These are phyloP conservation scores for Ophion costatus DNA, from an alignment of 2,888 invertebrate species.

Conservation along the genomic window DNA sequence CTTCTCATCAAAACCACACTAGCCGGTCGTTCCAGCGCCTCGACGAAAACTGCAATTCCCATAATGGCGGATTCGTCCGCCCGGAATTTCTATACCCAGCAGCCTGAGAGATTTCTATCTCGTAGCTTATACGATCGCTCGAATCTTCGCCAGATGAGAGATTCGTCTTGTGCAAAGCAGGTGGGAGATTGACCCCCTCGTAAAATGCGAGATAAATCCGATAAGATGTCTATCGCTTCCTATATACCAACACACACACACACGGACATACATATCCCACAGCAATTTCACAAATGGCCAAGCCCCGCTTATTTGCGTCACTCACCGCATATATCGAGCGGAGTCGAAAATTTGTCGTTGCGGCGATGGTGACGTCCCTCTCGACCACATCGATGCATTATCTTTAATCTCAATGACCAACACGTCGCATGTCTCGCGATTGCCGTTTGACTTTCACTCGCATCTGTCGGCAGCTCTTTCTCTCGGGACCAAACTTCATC, in stretches of 20 bases:
- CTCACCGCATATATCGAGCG: conserved; percentile 21
- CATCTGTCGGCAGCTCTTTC: conserved; percentile 58
- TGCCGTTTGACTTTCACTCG: conserved; percentile 26
- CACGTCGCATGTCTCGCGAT: conserved; percentile 36
- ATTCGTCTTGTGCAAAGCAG: conserved; percentile 20
- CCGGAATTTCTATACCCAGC: neutral
- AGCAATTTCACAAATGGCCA: conserved; percentile 63
- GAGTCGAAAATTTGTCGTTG: conserved; percentile 55
- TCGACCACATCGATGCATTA: conserved; percentile 51
- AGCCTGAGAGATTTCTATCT: conserved; percentile 22
- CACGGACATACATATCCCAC: neutral
- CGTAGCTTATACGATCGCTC: conserved; percentile 4
- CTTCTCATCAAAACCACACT: neutral
- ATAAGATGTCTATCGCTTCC: conserved; percentile 40
- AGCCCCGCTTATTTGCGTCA: conserved; percentile 43
- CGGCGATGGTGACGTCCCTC: conserved; percentile 15
- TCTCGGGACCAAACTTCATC: conserved; percentile 18
- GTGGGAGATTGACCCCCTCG: conserved; percentile 26
- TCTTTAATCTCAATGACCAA: conserved; percentile 66
- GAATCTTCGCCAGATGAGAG: conserved; percentile 36
- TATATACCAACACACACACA: neutral
- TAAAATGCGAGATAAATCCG: conserved; percentile 57
- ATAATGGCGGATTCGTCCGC: neutral
- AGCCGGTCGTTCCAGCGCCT: neutral
- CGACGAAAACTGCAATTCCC: neutral